phyloP scores from a whole-genome alignment of 2,888 invertebrate species.

The Ochropleura leucogaster region DNA sequence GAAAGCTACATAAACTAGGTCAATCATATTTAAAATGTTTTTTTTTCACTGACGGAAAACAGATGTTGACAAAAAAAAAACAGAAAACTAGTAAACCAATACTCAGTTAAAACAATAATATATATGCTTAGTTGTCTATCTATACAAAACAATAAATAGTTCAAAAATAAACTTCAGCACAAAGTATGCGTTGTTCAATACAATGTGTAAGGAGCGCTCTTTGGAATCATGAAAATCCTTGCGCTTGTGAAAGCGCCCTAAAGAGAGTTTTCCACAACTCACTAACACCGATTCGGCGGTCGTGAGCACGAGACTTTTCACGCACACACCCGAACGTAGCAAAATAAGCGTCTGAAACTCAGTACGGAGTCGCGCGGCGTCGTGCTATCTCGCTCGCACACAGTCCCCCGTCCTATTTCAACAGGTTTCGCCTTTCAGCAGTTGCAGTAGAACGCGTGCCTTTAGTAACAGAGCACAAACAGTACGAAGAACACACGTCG shows the following conservation, averaged over 20 bases:
- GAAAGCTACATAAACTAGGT: neutral
- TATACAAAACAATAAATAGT: neutral
- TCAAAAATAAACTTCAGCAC: conserved; percentile 6
- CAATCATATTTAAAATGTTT: neutral
- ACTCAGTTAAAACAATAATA: neutral
- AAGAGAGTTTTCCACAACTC: conserved; percentile 89
- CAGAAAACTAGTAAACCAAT: neutral
- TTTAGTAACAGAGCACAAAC: conserved; percentile 89
- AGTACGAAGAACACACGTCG: conserved; percentile 87
- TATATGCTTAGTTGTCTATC: neutral
- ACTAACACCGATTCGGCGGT: conserved; percentile 84
- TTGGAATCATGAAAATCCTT: conserved; percentile 82
- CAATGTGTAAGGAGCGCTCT: conserved; percentile 74
- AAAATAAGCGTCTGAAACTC: conserved; percentile 88
- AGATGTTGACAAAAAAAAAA: neutral
- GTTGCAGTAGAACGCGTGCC: conserved; percentile 88
- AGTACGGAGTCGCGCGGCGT: conserved; percentile 70
- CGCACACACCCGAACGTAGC: conserved; percentile 84
- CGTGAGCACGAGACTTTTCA: conserved; percentile 87
- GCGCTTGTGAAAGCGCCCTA: conserved; percentile 86
- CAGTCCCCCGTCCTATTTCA: conserved; percentile 88
- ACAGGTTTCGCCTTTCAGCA: conserved; percentile 90
- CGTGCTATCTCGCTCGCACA: conserved; percentile 78
- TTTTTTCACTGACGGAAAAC: neutral
- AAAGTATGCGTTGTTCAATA: conserved; percentile 72